Evolutionary conservation across 2,797 vertebrate species (phyloP), one percentile per base, ranked within the genome.

Genomic region (Gymnoscopelus microlampas): DNA sequence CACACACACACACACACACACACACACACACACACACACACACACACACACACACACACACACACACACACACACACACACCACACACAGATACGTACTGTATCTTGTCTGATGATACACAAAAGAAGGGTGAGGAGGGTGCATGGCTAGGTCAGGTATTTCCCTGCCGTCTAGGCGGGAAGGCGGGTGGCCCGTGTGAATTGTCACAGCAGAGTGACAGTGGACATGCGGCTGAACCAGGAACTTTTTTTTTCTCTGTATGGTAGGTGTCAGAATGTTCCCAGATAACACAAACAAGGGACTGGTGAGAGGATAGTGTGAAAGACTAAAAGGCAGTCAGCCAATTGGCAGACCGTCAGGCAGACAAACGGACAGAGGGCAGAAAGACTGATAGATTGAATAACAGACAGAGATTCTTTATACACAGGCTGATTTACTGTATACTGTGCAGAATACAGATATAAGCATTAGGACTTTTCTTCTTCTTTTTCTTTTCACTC

Each of bases 211-310:
- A 71, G 44, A 35, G 80, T 89, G 85, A 73, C 61, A 75, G 76
- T 2, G 4, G 49, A 76, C 66, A 59, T 68, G 65, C 26, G 54
- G 79, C 77, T 59, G 65, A 66, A 74, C 81, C 53, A 39, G 65
- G 53, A 71, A 65, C 65, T 61, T n/a, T 76, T 70, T 80, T 75
- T 77, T 82, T 80, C 87, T 91, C 51, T 89, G 70, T 68, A 74
- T 14, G 3, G 23, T 75, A 81, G 50, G 85, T 90, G 89, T 85
- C 75, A 90, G 77, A 92, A 92, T 90, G 79, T 79, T 58, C 70
- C 57, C 60, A 81, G 70, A 82, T 87, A 79, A 75, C 85, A 87
- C 79, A 92, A 83, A 90, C 85, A 90, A 75, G 77, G 66, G 78
- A 59, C 58, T 0, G 0, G 24, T 69, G 76, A 14, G 29, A 77